Evolutionary conservation across 2,888 invertebrate genomes (phyloP).

Genomic region (Eupithecia centaureata): DNA sequence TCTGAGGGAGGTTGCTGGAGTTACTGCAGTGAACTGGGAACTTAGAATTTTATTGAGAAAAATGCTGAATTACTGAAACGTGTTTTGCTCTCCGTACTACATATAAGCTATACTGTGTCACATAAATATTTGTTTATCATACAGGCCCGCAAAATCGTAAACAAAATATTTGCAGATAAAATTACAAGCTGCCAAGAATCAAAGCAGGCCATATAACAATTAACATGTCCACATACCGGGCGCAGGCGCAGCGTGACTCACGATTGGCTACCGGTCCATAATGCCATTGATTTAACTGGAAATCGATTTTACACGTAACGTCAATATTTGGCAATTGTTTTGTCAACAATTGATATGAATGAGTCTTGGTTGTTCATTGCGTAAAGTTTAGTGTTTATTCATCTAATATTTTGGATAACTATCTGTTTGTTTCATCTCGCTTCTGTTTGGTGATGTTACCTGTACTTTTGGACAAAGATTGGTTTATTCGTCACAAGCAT

Average conservation of each 20-base stretch:
- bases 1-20: no score
- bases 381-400: slow-evolving; percentile 39
- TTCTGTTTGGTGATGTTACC: slow-evolving; percentile 29
- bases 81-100: no score
- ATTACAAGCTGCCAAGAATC: slow-evolving; percentile 35
- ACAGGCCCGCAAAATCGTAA: neutral
- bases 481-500: slow-evolving; percentile 19
- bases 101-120: neutral
- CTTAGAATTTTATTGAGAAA: no score
- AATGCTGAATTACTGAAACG: no score
- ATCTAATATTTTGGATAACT: slow-evolving; percentile 36
- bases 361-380: slow-evolving; percentile 37
- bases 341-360: slow-evolving; percentile 49
- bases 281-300: slow-evolving; percentile 43
- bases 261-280: slow-evolving; percentile 48
- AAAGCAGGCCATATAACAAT: slow-evolving; percentile 58
- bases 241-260: slow-evolving; percentile 63
- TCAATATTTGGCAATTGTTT: slow-evolving; percentile 54
- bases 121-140: neutral
- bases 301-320: slow-evolving; percentile 51
- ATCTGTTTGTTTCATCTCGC: slow-evolving; percentile 18
- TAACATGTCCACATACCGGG: slow-evolving; percentile 62
- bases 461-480: slow-evolving; percentile 22
- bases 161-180: slow-evolving; percentile 19
- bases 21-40: no score